Base-by-base conservation (phyloP, 2,888 invertebrate genomes). In the Willowsia nigromaculata region DNA sequence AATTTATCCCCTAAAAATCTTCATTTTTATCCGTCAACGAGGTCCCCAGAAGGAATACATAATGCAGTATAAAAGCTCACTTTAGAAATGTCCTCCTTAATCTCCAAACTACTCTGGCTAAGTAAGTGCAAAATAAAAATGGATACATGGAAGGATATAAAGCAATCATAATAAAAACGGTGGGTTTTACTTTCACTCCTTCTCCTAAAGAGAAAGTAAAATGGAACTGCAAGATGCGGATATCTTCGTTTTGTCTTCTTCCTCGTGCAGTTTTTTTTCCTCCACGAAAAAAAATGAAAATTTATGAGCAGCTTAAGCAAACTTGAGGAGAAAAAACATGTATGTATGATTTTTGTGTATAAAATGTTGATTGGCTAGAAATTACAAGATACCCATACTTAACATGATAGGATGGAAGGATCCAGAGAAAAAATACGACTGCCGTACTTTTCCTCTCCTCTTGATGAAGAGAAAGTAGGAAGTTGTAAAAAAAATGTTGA, bases 401-500 rank as follows among this genome's bases (percentile, higher is more conserved):
- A n/a, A n/a, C n/a, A n/a, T n/a, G n/a, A n/a, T n/a, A n/a, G n/a
- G 56, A 56, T 50, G 50, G 50, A 56, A 25, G 22, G 13, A 13
- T 22, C 3, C 30, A 65, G 62, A n/a, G 9, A 43, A 43, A 43
- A 9, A 43, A 13, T 9, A 43, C 43, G 43, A 43, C 43, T 13
- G 11, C 43, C 13, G 33, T 4, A n/a, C 62, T 59, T 25, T 9
- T 59, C 13, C 33, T 65, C 33, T 59, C 27, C 33, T 13, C 15
- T 27, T 33, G 33, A 65, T 18, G 62, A 7, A 33, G n/a, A 37
- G 22, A 5, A 68, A 68, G 37, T 40, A 53, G 84, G 84, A 84
- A 84, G 84, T 84, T 71, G 68, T 89, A 85, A 89, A 68, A 68
- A n/a, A 37, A 68, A 89, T 71, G 85, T 85, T 85, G 84, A 71